Evolutionary conservation across 2,113 vertebrate species (phyloP).

Genomic region (Dasypus novemcinctus): DNA sequence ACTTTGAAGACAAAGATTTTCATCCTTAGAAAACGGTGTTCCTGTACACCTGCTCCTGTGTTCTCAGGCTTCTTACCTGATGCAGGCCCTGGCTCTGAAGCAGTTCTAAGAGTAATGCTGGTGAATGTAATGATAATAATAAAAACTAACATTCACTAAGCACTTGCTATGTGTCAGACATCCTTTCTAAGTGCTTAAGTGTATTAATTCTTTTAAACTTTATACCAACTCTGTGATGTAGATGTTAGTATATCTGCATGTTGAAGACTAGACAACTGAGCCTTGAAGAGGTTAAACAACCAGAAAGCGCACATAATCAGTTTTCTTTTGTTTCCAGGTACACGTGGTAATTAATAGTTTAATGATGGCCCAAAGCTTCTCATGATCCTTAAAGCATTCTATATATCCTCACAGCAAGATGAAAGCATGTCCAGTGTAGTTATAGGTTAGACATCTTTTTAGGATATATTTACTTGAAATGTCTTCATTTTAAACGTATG

Average conservation of each 20-base stretch:
- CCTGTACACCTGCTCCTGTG: background rate
- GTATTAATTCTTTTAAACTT: background rate
- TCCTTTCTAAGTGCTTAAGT: background rate
- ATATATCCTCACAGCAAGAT: slow-evolving; percentile 35
- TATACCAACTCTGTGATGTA: background rate
- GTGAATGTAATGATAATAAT: background rate
- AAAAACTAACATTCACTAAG: background rate
- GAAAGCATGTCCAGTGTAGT: slow-evolving; percentile 13
- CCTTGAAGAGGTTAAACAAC: slow-evolving; percentile 34
- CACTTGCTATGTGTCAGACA: background rate
- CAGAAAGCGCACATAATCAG: background rate
- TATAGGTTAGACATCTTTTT: slow-evolving; percentile 44
- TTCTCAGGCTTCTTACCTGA: background rate
- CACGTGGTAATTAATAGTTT: slow-evolving; percentile 44
- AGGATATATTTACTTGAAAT: slow-evolving; percentile 35
- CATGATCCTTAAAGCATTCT: slow-evolving; percentile 17
- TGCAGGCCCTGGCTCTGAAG: slow-evolving; percentile 5
- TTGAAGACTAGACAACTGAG: background rate
- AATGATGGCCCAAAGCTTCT: slow-evolving; percentile 39
- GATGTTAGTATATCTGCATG: background rate
- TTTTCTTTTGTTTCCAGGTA: slow-evolving; percentile 23
- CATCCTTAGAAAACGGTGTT: background rate
- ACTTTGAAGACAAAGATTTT: slow-evolving; percentile 56
- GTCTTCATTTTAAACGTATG: slow-evolving; percentile 34
- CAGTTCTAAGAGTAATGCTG: background rate